Percentiles rank a stretch among this genome's conserved stretches.
Evolutionary conservation across 2,797 vertebrate species (phyloP).

Genomic region (Mycteria americana): DNA sequence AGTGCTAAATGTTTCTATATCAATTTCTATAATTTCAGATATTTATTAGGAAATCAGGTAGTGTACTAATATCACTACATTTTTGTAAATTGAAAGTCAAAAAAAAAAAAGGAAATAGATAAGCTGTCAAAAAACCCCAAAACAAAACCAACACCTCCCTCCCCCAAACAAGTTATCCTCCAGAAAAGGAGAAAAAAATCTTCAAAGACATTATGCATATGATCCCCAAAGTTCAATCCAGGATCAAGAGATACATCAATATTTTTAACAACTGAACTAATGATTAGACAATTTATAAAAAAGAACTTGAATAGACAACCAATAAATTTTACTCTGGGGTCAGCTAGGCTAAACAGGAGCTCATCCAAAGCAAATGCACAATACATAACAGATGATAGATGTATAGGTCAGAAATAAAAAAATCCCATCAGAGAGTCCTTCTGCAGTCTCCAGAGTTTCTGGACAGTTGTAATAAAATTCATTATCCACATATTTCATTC

Average conservation of each 20-base stretch:
- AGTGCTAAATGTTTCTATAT: neutral
- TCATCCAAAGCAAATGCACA: neutral
- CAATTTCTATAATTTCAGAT: neutral
- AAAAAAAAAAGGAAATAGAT: neutral
- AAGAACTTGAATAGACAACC: neutral
- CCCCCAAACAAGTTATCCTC: neutral
- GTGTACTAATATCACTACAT: neutral
- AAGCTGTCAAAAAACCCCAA: neutral
- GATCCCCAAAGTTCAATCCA: neutral
- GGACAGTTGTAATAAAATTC: neutral
- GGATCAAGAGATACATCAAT: neutral
- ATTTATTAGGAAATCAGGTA: neutral
- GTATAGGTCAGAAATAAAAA: neutral
- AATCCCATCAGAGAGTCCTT: neutral
- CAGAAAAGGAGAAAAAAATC: neutral
- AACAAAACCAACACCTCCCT: neutral
- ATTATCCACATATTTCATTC: neutral
- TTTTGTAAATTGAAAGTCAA: neutral
- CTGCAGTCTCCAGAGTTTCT: neutral
- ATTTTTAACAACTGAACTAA: constrained; percentile 16
- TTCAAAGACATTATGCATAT: neutral
- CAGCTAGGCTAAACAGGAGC: neutral
- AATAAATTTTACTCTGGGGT: neutral
- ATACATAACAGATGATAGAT: neutral
- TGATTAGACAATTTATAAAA: constrained; percentile 9